phyloP scores from a whole-genome alignment of 2,888 invertebrate genomes.

The Ormyrus nitidulus region DNA sequence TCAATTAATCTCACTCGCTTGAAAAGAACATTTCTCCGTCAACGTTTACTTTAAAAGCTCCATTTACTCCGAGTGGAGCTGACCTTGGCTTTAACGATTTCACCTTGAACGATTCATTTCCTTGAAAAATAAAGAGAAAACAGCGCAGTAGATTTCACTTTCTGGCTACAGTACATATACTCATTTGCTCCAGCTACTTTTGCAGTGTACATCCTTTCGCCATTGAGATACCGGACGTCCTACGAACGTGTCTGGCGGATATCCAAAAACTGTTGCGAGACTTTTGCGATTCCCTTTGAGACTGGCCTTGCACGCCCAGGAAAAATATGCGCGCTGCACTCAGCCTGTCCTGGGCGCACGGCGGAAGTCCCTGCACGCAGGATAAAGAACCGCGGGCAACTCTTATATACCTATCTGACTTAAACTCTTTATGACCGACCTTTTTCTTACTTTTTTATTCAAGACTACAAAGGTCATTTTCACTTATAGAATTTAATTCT shows the following conservation, averaged over 20 bases:
- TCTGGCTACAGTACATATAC: neutral
- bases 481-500: too few species aligned
- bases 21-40: neutral
- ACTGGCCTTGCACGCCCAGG: constrained; percentile 3
- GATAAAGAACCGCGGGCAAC: constrained; percentile 17
- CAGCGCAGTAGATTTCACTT: constrained; percentile 48
- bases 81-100: too few species aligned
- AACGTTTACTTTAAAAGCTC: too few species aligned
- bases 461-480: too few species aligned
- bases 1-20: too few species aligned
- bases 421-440: too few species aligned
- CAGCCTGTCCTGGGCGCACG: neutral
- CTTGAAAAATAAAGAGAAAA: constrained; percentile 13
- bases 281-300: constrained; percentile 44
- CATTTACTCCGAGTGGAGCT: too few species aligned
- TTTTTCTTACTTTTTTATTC: too few species aligned
- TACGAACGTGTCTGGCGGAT: constrained; percentile 48
- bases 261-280: constrained; percentile 51
- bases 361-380: constrained; percentile 23
- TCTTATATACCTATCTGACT: constrained; percentile 28
- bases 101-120: neutral
- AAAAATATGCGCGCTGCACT: constrained; percentile 44
- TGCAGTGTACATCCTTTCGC: constrained; percentile 16
- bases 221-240: constrained; percentile 27
- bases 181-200: constrained; percentile 15